These are phyloP conservation scores for Drosophila persimilis DNA, from an alignment of 1,140 invertebrate genomes.

Conservation along the genomic window DNA sequence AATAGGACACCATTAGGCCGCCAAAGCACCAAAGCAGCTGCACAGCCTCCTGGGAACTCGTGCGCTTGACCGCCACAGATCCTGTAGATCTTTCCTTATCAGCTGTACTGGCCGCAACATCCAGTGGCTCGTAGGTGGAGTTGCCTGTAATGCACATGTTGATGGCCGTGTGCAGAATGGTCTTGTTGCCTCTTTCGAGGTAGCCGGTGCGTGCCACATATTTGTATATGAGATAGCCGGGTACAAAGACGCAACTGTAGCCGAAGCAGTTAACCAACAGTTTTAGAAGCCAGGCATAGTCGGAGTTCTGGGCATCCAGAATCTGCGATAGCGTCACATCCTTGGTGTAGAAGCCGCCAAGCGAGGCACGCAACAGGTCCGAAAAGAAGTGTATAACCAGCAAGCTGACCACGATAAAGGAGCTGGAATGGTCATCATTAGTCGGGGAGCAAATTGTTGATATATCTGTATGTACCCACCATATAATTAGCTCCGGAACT, in stretches of 20 bases:
- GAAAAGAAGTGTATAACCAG: conserved; percentile 78
- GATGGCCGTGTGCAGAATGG: conserved; percentile 85
- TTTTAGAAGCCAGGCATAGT: conserved; percentile 90
- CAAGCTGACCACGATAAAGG: conserved; percentile 68
- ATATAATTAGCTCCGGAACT: conserved; percentile 73
- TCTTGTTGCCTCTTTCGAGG: conserved; percentile 87
- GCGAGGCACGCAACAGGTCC: conserved; percentile 62
- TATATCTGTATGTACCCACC: conserved; percentile 30
- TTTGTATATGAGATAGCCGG: conserved; percentile 92
- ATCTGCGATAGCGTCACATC: conserved; percentile 76
- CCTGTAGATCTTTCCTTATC: conserved; percentile 60
- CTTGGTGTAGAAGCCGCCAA: conserved; percentile 63
- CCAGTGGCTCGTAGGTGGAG: conserved; percentile 47
- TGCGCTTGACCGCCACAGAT: conserved; percentile 64
- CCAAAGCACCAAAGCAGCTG: conserved; percentile 91
- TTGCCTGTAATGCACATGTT: conserved; percentile 87
- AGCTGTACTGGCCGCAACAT: conserved; percentile 68
- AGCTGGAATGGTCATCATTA: conserved; percentile 35
- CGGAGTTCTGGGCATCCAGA: conserved; percentile 72
- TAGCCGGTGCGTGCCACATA: conserved; percentile 92
- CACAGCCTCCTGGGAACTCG: conserved; percentile 85
- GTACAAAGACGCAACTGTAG: conserved; percentile 94
- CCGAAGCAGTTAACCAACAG: conserved; percentile 92
- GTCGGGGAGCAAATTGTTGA: not conserved
- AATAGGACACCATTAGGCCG: conserved; percentile 94